Evolutionary conservation across 30 jellyfish, hydroid and myxozoan genomes (phyloP).

Genomic region (Aurelia aurita complex sp. Pacific): DNA sequence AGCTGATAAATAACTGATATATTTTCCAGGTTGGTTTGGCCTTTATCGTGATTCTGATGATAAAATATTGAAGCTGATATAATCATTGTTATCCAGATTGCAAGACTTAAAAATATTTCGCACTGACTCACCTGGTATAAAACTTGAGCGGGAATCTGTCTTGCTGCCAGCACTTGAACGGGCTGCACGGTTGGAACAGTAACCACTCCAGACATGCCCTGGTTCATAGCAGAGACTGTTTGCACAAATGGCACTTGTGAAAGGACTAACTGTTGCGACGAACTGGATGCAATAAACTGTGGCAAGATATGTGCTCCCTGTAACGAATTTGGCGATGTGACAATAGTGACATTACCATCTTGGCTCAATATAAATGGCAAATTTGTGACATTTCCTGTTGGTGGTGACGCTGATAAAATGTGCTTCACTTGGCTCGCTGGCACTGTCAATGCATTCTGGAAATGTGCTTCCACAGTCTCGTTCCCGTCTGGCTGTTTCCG

Average conservation of each 20-base stretch:
- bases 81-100: no score
- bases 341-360: constrained; percentile 88
- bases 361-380: constrained; percentile 90
- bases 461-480: constrained; percentile 12
- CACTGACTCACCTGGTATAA: constrained; percentile 37
- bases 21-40: no score
- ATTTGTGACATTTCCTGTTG: constrained; percentile 80
- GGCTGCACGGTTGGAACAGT: constrained; percentile 55
- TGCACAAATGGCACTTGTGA: constrained; percentile 93
- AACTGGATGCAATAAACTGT: constrained; percentile 37
- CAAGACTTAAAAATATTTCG: not conserved
- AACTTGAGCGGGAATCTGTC: constrained; percentile 56
- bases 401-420: constrained; percentile 71
- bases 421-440: constrained; percentile 64
- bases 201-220: constrained; percentile 69
- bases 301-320: constrained; percentile 68
- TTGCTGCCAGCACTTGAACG: constrained; percentile 47
- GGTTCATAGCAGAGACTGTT: constrained; percentile 84
- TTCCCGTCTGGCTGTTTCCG: constrained; percentile 33
- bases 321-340: constrained; percentile 63
- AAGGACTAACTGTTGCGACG: constrained; percentile 86
- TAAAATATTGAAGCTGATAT: no score
- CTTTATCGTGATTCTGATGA: no score
- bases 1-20: no score
- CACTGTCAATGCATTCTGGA: constrained; percentile 25